These are phyloP conservation scores for Ceratothoa steindachneri DNA, from an alignment of 2,888 invertebrate species.

Conservation along the genomic window DNA sequence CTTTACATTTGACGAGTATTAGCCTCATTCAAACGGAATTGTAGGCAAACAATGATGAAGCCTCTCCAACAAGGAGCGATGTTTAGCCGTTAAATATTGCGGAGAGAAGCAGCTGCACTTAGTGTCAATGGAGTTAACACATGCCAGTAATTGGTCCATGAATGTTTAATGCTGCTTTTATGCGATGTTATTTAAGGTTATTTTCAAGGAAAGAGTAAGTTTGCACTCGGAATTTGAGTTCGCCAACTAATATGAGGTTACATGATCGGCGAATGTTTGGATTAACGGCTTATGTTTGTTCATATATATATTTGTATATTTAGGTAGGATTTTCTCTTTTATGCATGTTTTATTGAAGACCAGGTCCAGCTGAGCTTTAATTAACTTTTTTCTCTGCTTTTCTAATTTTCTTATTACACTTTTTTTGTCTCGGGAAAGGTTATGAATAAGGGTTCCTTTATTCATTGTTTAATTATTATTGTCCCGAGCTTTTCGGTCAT, in stretches of 20 bases:
- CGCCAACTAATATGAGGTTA: neutral
- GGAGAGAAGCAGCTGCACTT: slow-evolving; percentile 33
- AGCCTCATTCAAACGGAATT: slow-evolving; percentile 38
- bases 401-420: too few relatives aligned
- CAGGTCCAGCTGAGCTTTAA: too few relatives aligned
- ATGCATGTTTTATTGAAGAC: too few relatives aligned
- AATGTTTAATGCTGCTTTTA: slow-evolving; percentile 25
- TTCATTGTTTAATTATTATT: too few relatives aligned
- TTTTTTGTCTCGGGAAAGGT: too few relatives aligned
- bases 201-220: neutral
- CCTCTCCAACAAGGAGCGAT: neutral
- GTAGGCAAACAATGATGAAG: slow-evolving; percentile 34
- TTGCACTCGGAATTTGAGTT: neutral
- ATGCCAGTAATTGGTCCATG: slow-evolving; percentile 33
- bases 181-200: neutral
- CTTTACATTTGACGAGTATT: slow-evolving; percentile 21
- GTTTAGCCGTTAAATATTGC: slow-evolving; percentile 31
- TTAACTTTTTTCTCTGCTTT: too few relatives aligned
- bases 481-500: too few relatives aligned
- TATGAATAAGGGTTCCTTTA: too few relatives aligned
- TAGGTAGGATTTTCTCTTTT: too few relatives aligned
- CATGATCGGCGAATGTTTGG: neutral
- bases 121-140: slow-evolving; percentile 38
- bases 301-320: too few relatives aligned
- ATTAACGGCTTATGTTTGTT: neutral